A percentile compares a stretch with the other conserved stretches of the same genome.
Conservation (phyloP, 2,113 vertebrate species). For the Setophaga petechia region DNA sequence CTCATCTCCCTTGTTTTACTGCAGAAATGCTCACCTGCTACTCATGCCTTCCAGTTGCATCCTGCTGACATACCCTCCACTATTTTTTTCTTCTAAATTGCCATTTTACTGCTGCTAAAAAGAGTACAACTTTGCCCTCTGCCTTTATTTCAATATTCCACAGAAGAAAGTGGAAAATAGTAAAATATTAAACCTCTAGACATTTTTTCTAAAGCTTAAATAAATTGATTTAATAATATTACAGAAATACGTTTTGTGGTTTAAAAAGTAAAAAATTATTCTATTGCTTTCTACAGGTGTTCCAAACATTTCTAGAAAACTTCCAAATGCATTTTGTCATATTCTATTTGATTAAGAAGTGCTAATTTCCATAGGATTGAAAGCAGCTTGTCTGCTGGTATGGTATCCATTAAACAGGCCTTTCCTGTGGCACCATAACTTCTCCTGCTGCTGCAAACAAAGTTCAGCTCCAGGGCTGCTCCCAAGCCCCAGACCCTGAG, state of each 20-base stretch:
- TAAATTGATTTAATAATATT: neutral
- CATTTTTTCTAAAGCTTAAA: neutral
- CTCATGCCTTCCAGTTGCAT: neutral
- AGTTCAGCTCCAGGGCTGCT: conserved; percentile 38
- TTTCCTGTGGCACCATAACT: neutral
- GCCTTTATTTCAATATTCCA: neutral
- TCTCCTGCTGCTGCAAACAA: neutral
- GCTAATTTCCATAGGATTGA: neutral
- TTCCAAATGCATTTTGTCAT: neutral
- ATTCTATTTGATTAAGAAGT: neutral
- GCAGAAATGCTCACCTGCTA: neutral
- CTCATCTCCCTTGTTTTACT: neutral
- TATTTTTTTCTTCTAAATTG: neutral
- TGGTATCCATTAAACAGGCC: neutral
- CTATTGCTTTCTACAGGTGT: neutral
- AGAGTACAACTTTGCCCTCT: neutral
- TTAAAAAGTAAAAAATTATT: neutral
- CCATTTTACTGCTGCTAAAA: neutral
- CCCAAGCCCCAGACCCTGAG: neutral
- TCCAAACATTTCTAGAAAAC: neutral
- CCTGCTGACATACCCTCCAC: neutral
- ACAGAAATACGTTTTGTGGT: neutral
- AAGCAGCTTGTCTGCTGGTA: neutral
- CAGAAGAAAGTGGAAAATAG: neutral
- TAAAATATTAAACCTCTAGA: neutral